phyloP scores from a whole-genome alignment of 2,888 invertebrate species.

The Dryocosmus kuriphilus region DNA sequence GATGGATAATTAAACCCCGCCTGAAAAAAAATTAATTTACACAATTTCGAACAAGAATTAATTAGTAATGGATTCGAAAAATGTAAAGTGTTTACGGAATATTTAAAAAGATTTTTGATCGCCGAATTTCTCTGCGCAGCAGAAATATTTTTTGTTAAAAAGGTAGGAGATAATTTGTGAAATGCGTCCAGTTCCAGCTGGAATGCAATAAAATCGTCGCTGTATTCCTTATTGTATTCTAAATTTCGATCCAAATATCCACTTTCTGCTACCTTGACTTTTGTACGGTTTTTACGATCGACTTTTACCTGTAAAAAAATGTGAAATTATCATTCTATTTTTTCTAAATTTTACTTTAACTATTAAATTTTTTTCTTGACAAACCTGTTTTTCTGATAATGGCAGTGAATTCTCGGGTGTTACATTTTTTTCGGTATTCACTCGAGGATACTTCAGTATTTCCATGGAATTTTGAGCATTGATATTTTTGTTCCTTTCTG shows the following conservation, averaged over 20 bases:
- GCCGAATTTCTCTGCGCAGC: slow-evolving; percentile 61
- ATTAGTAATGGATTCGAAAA: too few species aligned
- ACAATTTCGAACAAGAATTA: too few species aligned
- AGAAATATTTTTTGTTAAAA: slow-evolving; percentile 55
- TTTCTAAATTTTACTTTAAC: too few species aligned
- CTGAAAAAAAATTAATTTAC: slow-evolving; percentile 51
- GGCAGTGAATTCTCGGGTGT: too few species aligned
- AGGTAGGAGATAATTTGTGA: slow-evolving; percentile 49
- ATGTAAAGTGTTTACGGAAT: background rate
- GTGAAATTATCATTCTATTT: too few species aligned
- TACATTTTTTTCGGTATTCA: too few species aligned
- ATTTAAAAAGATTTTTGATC: slow-evolving; percentile 45
- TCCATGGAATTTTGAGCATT: background rate
- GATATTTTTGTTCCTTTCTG: background rate
- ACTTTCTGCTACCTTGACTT: too few species aligned
- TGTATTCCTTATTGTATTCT: slow-evolving; percentile 54
- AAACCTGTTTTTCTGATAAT: background rate
- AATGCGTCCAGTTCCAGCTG: slow-evolving; percentile 57
- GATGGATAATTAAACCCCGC: slow-evolving; percentile 60
- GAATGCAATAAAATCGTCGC: slow-evolving; percentile 48
- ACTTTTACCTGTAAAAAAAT: too few species aligned
- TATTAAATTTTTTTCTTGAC: background rate
- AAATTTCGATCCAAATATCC: slow-evolving; percentile 31
- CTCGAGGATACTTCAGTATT: background rate
- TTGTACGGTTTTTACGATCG: too few species aligned